Evolutionary conservation across 2,113 vertebrate species (phyloP).

Genomic region (Ceyx cyanopectus): DNA sequence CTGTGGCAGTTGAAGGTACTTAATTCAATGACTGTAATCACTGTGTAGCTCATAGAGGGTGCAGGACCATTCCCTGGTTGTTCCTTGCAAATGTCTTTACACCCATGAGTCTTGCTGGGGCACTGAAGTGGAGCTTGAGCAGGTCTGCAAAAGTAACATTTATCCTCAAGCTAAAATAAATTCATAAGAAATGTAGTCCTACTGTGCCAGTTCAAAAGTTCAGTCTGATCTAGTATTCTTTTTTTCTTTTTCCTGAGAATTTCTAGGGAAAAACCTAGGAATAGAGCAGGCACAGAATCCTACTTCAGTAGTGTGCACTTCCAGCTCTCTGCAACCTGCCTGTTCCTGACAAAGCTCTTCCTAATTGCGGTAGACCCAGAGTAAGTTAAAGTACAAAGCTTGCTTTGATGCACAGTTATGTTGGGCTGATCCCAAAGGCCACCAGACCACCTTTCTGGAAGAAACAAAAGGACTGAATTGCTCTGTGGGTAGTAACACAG

Average conservation of each 20-base stretch:
- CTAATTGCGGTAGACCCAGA: accelerated
- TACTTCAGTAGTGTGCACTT: neutral
- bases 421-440: neutral
- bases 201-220: neutral
- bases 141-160: neutral
- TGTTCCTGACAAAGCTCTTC: neutral
- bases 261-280: neutral
- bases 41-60: neutral
- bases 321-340: neutral
- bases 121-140: neutral
- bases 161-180: neutral
- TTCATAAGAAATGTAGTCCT: neutral
- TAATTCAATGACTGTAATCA: neutral
- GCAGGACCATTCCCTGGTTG: neutral
- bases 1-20: neutral
- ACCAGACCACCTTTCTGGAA: neutral
- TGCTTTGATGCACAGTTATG: neutral
- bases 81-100: neutral
- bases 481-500: neutral
- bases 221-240: neutral
- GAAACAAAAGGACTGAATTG: neutral
- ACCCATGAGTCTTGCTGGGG: neutral
- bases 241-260: neutral
- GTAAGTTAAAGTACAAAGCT: neutral
- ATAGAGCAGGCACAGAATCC: neutral